Evolutionary conservation across 1,140 invertebrate species (phyloP).

Genomic region (Drosophila novamexicana): DNA sequence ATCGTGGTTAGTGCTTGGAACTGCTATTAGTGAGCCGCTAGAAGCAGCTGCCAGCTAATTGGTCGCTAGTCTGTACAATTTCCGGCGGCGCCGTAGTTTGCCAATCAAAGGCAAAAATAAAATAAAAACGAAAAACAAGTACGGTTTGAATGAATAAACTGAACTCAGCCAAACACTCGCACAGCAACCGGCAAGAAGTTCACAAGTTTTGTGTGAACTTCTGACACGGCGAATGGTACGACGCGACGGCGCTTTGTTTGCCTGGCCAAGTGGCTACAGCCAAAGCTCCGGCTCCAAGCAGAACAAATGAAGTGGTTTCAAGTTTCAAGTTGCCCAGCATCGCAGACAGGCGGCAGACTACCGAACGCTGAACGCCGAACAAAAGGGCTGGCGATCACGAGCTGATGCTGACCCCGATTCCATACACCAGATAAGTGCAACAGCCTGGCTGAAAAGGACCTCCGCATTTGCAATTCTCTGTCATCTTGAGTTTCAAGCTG

Average conservation of each 20-base stretch:
- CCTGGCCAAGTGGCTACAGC: slow-evolving; percentile 33
- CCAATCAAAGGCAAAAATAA: slow-evolving; percentile 1
- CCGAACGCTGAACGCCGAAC: slow-evolving; percentile 4
- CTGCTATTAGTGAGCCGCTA: slow-evolving; percentile 9
- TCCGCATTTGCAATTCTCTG: slow-evolving; percentile 6
- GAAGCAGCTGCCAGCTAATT: slow-evolving; percentile 53
- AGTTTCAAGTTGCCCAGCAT: slow-evolving; percentile 48
- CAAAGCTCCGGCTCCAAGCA: slow-evolving; percentile 6
- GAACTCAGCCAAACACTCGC: not conserved
- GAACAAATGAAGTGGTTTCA: slow-evolving; percentile 62
- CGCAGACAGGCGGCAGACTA: slow-evolving; percentile 5
- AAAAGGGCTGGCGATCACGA: slow-evolving; percentile 44
- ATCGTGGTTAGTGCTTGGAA: slow-evolving; percentile 1
- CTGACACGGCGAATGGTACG: slow-evolving; percentile 52
- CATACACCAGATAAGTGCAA: slow-evolving; percentile 58
- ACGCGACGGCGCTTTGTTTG: slow-evolving; percentile 23
- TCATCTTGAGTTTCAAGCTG: slow-evolving; percentile 35
- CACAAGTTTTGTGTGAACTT: slow-evolving; percentile 79
- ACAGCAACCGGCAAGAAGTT: slow-evolving; percentile 51
- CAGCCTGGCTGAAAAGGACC: slow-evolving; percentile 17
- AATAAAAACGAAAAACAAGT: not conserved
- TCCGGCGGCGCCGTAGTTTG: slow-evolving; percentile 61
- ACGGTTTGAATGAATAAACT: not conserved
- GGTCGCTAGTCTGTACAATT: slow-evolving; percentile 53
- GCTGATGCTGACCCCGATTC: slow-evolving; percentile 57